Base-by-base conservation (phyloP, 2,888 invertebrate genomes). In the Gasteruption jaculator region DNA sequence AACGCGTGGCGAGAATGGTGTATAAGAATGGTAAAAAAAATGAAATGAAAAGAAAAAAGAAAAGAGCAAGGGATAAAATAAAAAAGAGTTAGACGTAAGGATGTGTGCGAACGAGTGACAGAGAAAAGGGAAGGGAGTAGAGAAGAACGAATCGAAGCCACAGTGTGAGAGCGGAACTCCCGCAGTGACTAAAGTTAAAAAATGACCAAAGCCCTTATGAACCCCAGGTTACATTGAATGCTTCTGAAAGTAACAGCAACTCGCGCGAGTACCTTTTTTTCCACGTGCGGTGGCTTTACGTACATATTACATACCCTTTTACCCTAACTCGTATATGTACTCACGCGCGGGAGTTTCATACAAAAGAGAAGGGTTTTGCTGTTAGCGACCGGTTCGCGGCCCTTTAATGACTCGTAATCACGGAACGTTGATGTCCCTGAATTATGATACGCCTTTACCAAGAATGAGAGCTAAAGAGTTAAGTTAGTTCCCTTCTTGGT, bases 401-500 rank as follows among this genome's bases (percentile, higher is more conserved):
- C 50, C 47, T 57, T 56, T 60, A 61, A 61, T 60, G 60, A 61
- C 60, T 57, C 57, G 61, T 60, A 61, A 61, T 61, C 60, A 57
- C 61, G 58, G 49, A 58, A 60, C 52, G 60, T 42, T 52, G 58
- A 58, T 60, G 58, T 60, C 54, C 34, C 55, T 60, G 61, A 58
- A 50, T 58, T 57, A 59, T 59, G 57, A 57, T 53, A 57, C 52
- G 49, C 44, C 51, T 43, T 49, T n/a, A n/a, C n/a, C n/a, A n/a
- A n/a, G n/a, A n/a, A n/a, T n/a, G n/a, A n/a, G n/a, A n/a, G n/a
- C n/a, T n/a, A n/a, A n/a, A n/a, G n/a, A n/a, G n/a, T n/a, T n/a
- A n/a, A n/a, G n/a, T n/a, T n/a, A n/a, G n/a, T n/a, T n/a, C n/a
- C n/a, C n/a, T n/a, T n/a, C n/a, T n/a, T n/a, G n/a, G n/a, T n/a